A percentile compares a stretch with the other conserved stretches of the same genome.
Conservation (phyloP, 2,113 vertebrate genomes). For the Coturnix japonica region DNA sequence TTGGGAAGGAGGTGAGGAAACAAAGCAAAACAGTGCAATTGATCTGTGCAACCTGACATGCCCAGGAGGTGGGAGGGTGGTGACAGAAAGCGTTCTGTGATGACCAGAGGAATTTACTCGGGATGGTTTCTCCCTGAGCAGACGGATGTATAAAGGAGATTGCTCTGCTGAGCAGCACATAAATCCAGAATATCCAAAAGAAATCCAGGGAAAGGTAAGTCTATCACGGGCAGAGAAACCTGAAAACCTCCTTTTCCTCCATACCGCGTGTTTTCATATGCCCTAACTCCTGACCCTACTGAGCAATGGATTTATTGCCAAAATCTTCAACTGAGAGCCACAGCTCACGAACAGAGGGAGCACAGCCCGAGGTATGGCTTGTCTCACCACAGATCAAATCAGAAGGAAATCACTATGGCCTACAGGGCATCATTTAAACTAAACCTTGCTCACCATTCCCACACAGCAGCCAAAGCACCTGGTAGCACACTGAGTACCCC, state of each 20-base stretch:
- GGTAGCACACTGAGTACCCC: background rate
- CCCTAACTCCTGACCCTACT: accelerated
- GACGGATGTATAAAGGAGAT: background rate
- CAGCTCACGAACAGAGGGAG: background rate
- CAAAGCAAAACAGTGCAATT: background rate
- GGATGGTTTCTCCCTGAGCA: background rate
- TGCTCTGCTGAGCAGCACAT: background rate
- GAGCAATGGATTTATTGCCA: background rate
- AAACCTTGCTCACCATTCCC: background rate
- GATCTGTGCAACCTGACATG: background rate
- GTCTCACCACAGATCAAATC: background rate
- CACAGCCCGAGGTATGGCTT: background rate
- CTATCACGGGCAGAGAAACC: background rate
- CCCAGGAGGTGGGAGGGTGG: background rate
- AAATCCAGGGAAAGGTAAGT: background rate
- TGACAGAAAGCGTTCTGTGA: background rate
- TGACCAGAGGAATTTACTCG: background rate
- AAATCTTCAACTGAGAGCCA: background rate
- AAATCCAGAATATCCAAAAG: too few species aligned
- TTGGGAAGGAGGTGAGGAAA: conserved; percentile 36
- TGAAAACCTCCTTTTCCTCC: background rate
- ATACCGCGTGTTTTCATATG: background rate
- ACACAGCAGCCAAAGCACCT: accelerated
- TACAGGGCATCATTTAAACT: background rate
- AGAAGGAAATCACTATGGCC: background rate